Percentiles rank a stretch among this genome's conserved stretches.
phyloP scores from a whole-genome alignment of 1,140 invertebrate species.

The Caenorhabditis tropicalis region DNA sequence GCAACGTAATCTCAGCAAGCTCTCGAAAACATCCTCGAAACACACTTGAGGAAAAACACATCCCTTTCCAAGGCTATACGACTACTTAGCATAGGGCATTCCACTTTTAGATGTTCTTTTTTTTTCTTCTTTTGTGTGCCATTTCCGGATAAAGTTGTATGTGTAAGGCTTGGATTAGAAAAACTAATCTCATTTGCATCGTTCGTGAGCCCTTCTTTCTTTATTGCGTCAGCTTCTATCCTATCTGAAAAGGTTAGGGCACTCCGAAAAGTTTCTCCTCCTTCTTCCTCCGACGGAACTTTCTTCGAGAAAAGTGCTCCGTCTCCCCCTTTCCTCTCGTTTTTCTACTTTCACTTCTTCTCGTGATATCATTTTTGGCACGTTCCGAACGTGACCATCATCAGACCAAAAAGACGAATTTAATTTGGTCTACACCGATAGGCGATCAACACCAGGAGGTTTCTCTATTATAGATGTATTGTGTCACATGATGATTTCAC shows the following conservation, averaged over 20 bases:
- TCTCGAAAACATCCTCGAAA: background rate
- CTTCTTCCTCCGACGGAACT: background rate
- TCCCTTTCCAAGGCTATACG: background rate
- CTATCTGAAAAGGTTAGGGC: constrained; percentile 28
- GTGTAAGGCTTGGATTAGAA: constrained; percentile 32
- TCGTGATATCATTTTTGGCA: constrained; percentile 17
- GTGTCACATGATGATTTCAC: constrained; percentile 37
- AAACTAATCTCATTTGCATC: constrained; percentile 42
- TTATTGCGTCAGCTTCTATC: constrained; percentile 2
- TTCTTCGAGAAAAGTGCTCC: background rate
- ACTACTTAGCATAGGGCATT: constrained; percentile 18
- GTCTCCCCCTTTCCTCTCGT: background rate
- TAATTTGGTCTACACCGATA: background rate
- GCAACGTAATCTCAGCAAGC: background rate
- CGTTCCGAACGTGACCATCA: constrained; percentile 26
- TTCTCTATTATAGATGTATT: constrained; percentile 11
- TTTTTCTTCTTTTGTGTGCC: background rate
- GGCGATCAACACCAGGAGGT: constrained; percentile 21
- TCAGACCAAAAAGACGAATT: constrained; percentile 1
- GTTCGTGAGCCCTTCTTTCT: constrained; percentile 16
- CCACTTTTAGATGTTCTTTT: constrained; percentile 34
- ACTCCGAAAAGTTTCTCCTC: background rate
- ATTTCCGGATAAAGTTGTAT: background rate
- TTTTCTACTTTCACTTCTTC: background rate
- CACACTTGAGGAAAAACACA: background rate